Evolutionary conservation across 1,140 invertebrate species (phyloP).

Genomic region (Hirudo medicinalis): DNA sequence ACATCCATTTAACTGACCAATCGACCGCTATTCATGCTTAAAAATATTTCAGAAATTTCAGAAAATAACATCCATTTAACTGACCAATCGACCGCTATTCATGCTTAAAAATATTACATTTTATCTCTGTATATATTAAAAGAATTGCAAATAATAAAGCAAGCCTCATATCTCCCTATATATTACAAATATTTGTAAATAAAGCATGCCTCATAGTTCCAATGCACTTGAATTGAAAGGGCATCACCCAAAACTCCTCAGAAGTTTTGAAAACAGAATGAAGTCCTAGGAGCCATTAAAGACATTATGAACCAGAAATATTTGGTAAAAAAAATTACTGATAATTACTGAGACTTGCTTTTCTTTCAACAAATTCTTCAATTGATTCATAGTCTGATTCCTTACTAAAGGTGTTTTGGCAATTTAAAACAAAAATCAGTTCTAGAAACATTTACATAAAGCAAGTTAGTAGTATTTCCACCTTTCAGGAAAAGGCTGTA

Average conservation of each 20-base stretch:
- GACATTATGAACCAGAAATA: neutral
- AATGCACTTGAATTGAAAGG: constrained; percentile 37
- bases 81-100: no score
- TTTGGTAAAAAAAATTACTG: neutral
- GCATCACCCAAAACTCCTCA: constrained; percentile 34
- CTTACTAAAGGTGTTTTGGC: neutral
- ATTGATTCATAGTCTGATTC: constrained; percentile 2
- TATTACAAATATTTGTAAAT: no score
- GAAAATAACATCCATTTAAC: neutral
- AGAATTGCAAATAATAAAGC: no score
- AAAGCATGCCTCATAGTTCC: constrained; percentile 31
- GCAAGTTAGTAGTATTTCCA: no score
- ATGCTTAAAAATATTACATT: no score
- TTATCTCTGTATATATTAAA: no score
- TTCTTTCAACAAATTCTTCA: constrained; percentile 1
- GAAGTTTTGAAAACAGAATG: constrained; percentile 14
- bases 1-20: neutral
- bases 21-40: no score
- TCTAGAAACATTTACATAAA: no score
- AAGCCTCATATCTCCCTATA: no score
- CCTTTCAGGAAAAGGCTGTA: no score
- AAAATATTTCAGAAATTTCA: neutral
- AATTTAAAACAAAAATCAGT: neutral
- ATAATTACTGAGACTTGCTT: neutral
- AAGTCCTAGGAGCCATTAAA: neutral